These are phyloP conservation scores for Bombus pyrosoma DNA, from an alignment of 1,140 invertebrate species.

Conservation along the genomic window DNA sequence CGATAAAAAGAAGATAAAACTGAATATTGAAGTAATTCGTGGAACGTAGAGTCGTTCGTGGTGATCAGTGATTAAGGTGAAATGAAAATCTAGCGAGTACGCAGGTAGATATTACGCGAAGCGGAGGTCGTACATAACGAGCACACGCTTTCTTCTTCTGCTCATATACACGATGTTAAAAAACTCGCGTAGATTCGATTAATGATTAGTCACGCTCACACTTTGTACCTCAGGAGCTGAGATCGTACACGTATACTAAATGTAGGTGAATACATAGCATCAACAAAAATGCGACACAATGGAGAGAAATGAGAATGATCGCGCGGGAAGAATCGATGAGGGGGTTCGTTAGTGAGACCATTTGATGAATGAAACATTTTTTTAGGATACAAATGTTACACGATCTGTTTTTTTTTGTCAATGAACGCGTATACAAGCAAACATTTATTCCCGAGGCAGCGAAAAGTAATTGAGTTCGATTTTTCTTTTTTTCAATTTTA, in stretches of 20 bases:
- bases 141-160: constrained; percentile 25
- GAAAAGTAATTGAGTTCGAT: background rate
- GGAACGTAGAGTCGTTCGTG: constrained; percentile 12
- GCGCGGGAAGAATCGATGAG: background rate
- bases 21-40: constrained; percentile 9
- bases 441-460: constrained; percentile 29
- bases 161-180: constrained; percentile 34
- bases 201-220: constrained; percentile 60
- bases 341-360: constrained; percentile 9
- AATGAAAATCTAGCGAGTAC: constrained; percentile 18
- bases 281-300: constrained; percentile 19
- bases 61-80: constrained; percentile 19
- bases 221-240: constrained; percentile 81
- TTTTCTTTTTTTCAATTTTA: background rate
- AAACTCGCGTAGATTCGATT: constrained; percentile 8
- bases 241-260: constrained; percentile 75
- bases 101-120: constrained; percentile 34
- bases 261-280: constrained; percentile 37
- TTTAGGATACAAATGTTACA: background rate
- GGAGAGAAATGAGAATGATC: constrained; percentile 17
- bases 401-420: background rate
- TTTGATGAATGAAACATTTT: constrained; percentile 9
- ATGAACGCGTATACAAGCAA: background rate
- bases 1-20: background rate
- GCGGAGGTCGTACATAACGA: constrained; percentile 43